Evolutionary conservation across 2,888 invertebrate species (phyloP).

Genomic region (Cylindroiulus punctatus): DNA sequence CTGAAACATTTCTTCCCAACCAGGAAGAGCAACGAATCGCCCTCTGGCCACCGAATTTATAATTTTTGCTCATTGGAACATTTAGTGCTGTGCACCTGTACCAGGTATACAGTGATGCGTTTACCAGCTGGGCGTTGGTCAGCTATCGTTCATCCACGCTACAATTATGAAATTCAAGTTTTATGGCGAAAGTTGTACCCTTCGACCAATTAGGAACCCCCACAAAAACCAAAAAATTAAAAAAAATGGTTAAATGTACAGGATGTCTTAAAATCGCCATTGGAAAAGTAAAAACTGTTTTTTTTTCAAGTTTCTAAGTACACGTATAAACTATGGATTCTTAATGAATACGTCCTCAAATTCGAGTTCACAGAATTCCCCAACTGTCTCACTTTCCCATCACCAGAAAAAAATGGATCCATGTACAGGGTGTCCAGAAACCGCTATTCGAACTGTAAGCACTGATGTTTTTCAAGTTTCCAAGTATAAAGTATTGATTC

Average conservation of each 20-base stretch:
- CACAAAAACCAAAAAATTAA: neutral
- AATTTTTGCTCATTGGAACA: neutral
- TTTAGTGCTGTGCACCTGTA: neutral
- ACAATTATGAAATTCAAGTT: neutral
- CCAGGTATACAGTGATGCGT: neutral
- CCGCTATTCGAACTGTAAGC: no score
- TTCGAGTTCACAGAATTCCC: neutral
- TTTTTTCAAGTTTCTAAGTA: no score
- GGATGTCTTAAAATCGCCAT: no score
- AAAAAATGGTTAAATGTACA: no score
- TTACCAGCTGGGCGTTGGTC: neutral
- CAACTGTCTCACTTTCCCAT: neutral
- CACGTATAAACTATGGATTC: no score
- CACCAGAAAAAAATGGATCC: no score
- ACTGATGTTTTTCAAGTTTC: no score
- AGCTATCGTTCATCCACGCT: neutral
- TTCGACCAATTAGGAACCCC: neutral
- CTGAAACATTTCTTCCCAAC: neutral
- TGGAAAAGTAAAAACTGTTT: no score
- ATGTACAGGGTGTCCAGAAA: no score
- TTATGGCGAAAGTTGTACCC: neutral
- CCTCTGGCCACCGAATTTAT: neutral
- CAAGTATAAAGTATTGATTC: no score
- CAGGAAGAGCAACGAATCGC: neutral
- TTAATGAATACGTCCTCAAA: no score